Conservation (phyloP, 1,140 invertebrate genomes). For the Schlechtendalia chinensis region DNA sequence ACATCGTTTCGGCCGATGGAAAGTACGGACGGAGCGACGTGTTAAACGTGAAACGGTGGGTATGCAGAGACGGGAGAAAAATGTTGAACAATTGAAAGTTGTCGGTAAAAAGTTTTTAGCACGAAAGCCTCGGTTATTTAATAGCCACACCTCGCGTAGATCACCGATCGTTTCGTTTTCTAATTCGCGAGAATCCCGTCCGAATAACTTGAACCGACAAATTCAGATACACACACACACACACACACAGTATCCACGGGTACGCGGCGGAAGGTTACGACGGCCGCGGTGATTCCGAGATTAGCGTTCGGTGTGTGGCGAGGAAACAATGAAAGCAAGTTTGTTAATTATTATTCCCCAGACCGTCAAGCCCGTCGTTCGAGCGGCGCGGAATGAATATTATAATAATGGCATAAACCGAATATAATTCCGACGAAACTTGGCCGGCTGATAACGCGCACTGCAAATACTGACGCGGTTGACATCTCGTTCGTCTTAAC, state of each 20-base stretch:
- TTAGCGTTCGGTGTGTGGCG: constrained; percentile 24
- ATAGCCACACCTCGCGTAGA: no score
- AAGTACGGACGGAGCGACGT: no score
- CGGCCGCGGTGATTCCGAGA: constrained; percentile 27
- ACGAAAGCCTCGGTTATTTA: no score
- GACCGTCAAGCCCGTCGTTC: constrained; percentile 11
- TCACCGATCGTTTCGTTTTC: no score
- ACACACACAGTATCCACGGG: no score
- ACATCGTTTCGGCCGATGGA: no score
- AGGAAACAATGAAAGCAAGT: constrained; percentile 45
- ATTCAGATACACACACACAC: constrained; percentile 16
- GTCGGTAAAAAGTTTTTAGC: no score
- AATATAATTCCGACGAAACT: constrained; percentile 30
- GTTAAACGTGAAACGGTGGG: no score
- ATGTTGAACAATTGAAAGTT: no score
- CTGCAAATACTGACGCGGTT: constrained; percentile 8
- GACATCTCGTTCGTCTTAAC: constrained; percentile 37
- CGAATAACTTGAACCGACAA: constrained; percentile 39
- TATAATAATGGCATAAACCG: constrained; percentile 35
- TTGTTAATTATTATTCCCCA: constrained; percentile 43
- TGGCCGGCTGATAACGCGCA: constrained; percentile 29
- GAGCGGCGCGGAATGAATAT: neutral
- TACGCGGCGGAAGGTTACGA: no score
- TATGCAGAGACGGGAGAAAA: no score
- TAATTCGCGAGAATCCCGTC: no score